Evolutionary conservation across 2,113 vertebrate genomes (phyloP), one percentile per base, ranked within the genome.

Genomic region (Menura novaehollandiae): DNA sequence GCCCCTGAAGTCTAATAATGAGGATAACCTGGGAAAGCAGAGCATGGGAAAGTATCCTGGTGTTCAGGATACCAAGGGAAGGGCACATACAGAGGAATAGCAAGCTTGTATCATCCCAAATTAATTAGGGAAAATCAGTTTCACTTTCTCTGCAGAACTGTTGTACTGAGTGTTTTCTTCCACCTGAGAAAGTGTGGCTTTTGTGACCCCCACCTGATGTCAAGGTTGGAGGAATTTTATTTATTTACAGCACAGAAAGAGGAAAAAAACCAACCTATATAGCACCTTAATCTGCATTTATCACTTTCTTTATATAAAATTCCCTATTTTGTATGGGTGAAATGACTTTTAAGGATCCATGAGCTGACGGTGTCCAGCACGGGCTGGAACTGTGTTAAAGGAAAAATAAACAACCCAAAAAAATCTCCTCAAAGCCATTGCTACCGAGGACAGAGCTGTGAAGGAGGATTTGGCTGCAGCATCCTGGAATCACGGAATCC

Each of bases 111-210:
- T 22, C 23, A 41, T 10, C 44, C 19, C 13, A 8, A 72, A 37
- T 6, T 17, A 14, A 32, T 13, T 0, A 49, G 52, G 51, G 49
- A 44, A 49, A 23, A 15, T 10, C 41, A 1, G 6, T 5, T 17
- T 28, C 35, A 2, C 6, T 22, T 68, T 5, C 68, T 58, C 27
- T 28, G 26, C 9, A 1, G 18, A 64, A 59, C 19, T 53, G 3
- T 16, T 32, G 46, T 1, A 13, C 9, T 21, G 32, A 27, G 33
- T 9, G 8, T 33, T 74, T 35, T 49, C 28, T 33, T 78, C 41
- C 66, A 60, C 7, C 41, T 63, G 2, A 33, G 51, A 11, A 7
- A 0, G 3, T 0, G 9, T 9, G 43, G 10, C 13, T 43, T 30
- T 7, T 7, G 43, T 9, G 74, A 17, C 17, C 18, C 20, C 7